Base-by-base conservation (phyloP, 2,113 vertebrate species). In the Apteryx owenii region DNA sequence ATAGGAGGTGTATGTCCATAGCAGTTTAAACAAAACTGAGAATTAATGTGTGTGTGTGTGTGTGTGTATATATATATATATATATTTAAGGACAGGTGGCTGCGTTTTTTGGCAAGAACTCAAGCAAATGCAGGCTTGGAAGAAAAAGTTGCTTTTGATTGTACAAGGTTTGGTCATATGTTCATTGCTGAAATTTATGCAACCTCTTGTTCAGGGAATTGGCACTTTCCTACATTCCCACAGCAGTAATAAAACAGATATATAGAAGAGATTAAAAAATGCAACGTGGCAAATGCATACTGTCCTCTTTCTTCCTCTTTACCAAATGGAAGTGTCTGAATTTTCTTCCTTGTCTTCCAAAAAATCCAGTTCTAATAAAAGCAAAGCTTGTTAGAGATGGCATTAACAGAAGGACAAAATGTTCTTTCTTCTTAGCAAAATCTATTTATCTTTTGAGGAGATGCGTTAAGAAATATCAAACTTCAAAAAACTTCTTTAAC, bases 21-120 rank as follows among this genome's bases (percentile, higher is more conserved):
- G 5, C 38, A 70, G 22, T 92, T 89, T n/a, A 89, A 93, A 84
- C 28, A 83, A 85, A 89, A 64, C 10, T 1, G 3, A 77, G 58
- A 83, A 69, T 85, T 95, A 79, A 28, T 19, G 66, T 42, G 42
- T 46, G 44, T 16, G 44, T 46, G 44, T 46, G 44, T 46, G 12
- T 46, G 6, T 46, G 6, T 46, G 13, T 46, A 26, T 7, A 54
- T 26, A 54, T 26, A 54, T 16, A 16, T 46, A 46, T 54, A 54
- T 36, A 51, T 23, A 38, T 46, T 46, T 38, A 56, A 89, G 20
- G 58, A 73, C 26, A 64, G 23, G 22, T 64, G 78, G 53, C 68
- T 85, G 85, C 48, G 62, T 44, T 80, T 94, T 91, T 89, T 95
- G 70, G 78, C 73, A 61, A 91, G 66, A 93, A 77, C 28, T 77